Conservation (phyloP, 2,797 vertebrate genomes). For the Schizopygopsis pylzovi region DNA sequence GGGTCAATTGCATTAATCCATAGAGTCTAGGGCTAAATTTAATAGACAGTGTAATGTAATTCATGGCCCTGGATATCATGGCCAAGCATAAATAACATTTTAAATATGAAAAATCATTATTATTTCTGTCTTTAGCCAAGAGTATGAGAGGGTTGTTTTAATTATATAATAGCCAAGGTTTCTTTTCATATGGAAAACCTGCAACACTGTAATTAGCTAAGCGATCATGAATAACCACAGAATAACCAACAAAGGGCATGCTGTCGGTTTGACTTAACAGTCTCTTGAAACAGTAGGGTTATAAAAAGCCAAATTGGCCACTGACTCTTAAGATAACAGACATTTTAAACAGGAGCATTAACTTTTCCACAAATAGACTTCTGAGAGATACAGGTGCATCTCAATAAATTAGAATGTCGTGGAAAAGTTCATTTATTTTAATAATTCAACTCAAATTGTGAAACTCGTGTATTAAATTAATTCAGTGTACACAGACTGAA, state of each 20-base stretch:
- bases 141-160: slow-evolving; percentile 58
- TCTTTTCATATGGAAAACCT: slow-evolving; percentile 54
- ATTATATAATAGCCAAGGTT: slow-evolving; percentile 64
- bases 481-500: no score
- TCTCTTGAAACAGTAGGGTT: slow-evolving; percentile 17
- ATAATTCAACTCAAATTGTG: no score
- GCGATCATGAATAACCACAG: slow-evolving; percentile 56
- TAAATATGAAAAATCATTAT: slow-evolving; percentile 64
- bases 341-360: slow-evolving; percentile 1
- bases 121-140: slow-evolving; percentile 51
- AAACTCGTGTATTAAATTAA: no score
- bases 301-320: slow-evolving; percentile 24
- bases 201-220: slow-evolving; percentile 68
- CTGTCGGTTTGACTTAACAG: slow-evolving; percentile 43
- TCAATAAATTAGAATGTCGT: no score
- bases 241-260: slow-evolving; percentile 51
- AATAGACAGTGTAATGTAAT: slow-evolving; percentile 33
- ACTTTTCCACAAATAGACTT: slow-evolving; percentile 10
- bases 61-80: slow-evolving; percentile 53
- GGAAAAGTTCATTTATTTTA: no score
- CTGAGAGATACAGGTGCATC: neutral
- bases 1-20: slow-evolving; percentile 22
- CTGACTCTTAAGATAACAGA: slow-evolving; percentile 4
- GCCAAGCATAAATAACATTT: slow-evolving; percentile 64
- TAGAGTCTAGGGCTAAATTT: neutral